Conservation (phyloP, 2,888 invertebrate species). For the Agrotis puta region DNA sequence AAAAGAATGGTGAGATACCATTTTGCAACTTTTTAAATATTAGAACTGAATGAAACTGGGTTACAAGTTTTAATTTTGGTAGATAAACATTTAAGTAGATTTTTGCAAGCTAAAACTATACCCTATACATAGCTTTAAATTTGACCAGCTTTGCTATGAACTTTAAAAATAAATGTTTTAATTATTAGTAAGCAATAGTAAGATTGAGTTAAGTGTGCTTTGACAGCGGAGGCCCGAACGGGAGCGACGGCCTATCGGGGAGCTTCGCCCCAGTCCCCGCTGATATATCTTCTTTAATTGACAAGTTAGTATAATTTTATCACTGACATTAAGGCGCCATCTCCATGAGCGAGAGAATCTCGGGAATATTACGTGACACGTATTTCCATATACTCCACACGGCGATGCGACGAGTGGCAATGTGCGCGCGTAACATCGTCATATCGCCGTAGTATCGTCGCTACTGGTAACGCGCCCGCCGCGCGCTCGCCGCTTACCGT, state of each 20-base stretch:
- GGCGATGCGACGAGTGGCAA: too few relatives aligned
- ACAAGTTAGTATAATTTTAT: conserved; percentile 76
- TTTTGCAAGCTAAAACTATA: conserved; percentile 22
- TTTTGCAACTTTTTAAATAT: too few relatives aligned
- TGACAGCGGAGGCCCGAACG: conserved; percentile 84
- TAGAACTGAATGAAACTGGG: neutral
- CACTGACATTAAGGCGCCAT: too few relatives aligned
- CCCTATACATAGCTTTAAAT: conserved; percentile 52
- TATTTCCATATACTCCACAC: too few relatives aligned
- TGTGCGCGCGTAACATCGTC: too few relatives aligned
- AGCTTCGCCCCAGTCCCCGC: conserved; percentile 85
- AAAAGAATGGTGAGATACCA: too few relatives aligned
- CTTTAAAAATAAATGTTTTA: neutral
- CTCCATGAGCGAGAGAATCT: too few relatives aligned
- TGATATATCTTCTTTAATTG: conserved; percentile 89
- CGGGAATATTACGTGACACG: too few relatives aligned
- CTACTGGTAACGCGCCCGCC: too few relatives aligned
- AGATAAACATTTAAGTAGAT: neutral
- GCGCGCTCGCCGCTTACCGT: too few relatives aligned
- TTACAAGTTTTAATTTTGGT: conserved; percentile 21
- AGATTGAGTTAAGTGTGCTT: conserved; percentile 38
- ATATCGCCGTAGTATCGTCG: too few relatives aligned
- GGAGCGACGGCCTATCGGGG: conserved; percentile 84
- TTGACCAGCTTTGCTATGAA: conserved; percentile 53
- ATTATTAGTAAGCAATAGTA: neutral